Evolutionary conservation across 2,888 invertebrate genomes (phyloP), one percentile per base, ranked within the genome.

Genomic region (Ernsta delagoae): DNA sequence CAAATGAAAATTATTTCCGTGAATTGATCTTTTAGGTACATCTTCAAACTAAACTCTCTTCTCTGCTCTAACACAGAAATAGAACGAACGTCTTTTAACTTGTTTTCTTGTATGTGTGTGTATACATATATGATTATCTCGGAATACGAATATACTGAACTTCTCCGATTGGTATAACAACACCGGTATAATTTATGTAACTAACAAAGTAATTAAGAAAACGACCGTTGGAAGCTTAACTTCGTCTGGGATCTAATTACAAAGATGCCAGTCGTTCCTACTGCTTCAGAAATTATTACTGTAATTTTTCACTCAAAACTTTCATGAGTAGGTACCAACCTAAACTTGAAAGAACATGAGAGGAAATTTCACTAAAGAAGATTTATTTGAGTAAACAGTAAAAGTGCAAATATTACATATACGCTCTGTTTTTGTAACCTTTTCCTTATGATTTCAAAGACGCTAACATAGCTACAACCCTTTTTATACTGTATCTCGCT

Each of bases 221-320:
- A 85, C 82, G 81, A 79, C 79, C 75, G 79, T 75, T 80, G 76
- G 78, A 79, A 81, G 79, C 79, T 79, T 74, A 74, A 82, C 83
- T 83, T 85, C 81, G 81, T 76, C 75, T 75, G 74, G 78, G 79
- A 86, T 89, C 84, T 89, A 88, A 88, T 89, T 87, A 87, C 83
- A 81, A 82, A 83, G 83, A 83, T 80, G 81, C 78, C 80, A 82
- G 86, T 84, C 81, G 84, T 83, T 83, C 79, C 79, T 82, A 82
- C 81, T 82, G 82, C 84, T 78, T 81, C 77, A 78, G 82, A 87
- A 90, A 90, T 88, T 87, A 89, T 90, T 87, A 84, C 86, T 76
- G 87, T 84, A 85, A 90, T 89, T 89, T 89, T 90, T 90, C 88
- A 89, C 83, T 86, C 79, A 82, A 85, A 88, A 89, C 84, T 87